phyloP scores from a whole-genome alignment of 2,113 vertebrate species.

The Ageneiosus marmoratus region DNA sequence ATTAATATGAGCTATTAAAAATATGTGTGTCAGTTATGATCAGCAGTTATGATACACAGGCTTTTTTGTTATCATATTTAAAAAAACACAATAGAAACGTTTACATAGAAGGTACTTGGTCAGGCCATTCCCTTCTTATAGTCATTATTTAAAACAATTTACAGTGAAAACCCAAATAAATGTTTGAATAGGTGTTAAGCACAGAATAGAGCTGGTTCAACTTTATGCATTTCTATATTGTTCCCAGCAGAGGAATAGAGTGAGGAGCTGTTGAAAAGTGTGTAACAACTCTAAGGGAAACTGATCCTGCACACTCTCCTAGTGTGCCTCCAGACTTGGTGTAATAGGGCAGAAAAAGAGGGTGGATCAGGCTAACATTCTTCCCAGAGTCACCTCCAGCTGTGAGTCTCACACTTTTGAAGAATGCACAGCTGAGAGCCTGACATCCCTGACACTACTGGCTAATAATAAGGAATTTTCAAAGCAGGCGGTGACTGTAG shows the following conservation, averaged over 20 bases:
- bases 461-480: conserved; percentile 48
- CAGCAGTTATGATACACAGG: background rate
- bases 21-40: too few relatives aligned
- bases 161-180: background rate
- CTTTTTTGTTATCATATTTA: too few relatives aligned
- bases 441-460: conserved; percentile 47
- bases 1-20: too few relatives aligned
- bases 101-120: background rate
- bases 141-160: background rate
- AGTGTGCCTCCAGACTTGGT: conserved; percentile 45
- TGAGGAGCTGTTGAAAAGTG: conserved; percentile 43
- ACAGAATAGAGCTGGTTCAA: conserved; percentile 1
- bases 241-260: conserved; percentile 34
- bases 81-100: too few relatives aligned
- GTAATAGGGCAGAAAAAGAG: conserved; percentile 53
- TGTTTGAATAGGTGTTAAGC: background rate
- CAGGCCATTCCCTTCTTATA: background rate
- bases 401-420: conserved; percentile 52
- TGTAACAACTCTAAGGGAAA: conserved; percentile 50
- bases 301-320: conserved; percentile 42
- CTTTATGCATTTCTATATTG: conserved; percentile 4
- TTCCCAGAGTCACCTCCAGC: conserved; percentile 55
- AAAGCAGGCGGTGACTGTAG: conserved; percentile 36
- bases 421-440: conserved; percentile 45
- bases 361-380: conserved; percentile 47